phyloP scores from a whole-genome alignment of 2,888 invertebrate species.

The Glaucopsyche alexis region DNA sequence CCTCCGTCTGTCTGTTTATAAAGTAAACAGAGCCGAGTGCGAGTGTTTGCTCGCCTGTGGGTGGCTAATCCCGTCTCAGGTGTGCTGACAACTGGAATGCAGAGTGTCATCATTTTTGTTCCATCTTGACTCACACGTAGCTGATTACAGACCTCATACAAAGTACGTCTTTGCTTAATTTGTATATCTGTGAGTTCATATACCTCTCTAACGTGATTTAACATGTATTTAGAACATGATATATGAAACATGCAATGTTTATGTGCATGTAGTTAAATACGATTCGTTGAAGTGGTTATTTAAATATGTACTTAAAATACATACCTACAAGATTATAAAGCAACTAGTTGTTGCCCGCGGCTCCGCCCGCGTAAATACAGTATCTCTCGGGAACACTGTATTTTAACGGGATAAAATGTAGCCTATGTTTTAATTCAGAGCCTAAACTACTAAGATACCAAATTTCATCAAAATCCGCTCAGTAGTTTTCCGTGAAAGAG shows the following conservation, averaged over 20 bases:
- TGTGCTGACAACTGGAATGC: conserved; percentile 49
- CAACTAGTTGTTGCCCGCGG: too few relatives aligned
- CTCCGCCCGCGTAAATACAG: too few relatives aligned
- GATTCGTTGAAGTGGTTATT: neutral
- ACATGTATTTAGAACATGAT: conserved; percentile 4
- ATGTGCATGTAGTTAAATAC: neutral
- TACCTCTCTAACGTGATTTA: neutral
- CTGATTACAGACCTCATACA: conserved; percentile 37
- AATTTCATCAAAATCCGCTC: too few relatives aligned
- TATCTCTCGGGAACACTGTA: too few relatives aligned
- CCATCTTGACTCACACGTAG: conserved; percentile 33
- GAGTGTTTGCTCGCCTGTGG: conserved; percentile 50
- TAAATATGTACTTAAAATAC: neutral
- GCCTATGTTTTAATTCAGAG: too few relatives aligned
- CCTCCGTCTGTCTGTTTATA: conserved; percentile 36
- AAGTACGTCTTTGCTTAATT: conserved; percentile 1
- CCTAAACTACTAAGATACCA: too few relatives aligned
- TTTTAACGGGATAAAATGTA: too few relatives aligned
- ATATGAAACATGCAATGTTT: neutral
- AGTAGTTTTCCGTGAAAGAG: too few relatives aligned
- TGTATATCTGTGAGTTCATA: conserved; percentile 9
- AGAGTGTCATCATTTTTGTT: conserved; percentile 43
- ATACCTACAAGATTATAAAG: too few relatives aligned
- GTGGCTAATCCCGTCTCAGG: conserved; percentile 51
- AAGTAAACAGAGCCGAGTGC: conserved; percentile 39